Evolutionary conservation across 35 echinoderm and acorn worm species (phyloP), one percentile per base, ranked within the genome.

Genomic region (Nesometra sesokonis): DNA sequence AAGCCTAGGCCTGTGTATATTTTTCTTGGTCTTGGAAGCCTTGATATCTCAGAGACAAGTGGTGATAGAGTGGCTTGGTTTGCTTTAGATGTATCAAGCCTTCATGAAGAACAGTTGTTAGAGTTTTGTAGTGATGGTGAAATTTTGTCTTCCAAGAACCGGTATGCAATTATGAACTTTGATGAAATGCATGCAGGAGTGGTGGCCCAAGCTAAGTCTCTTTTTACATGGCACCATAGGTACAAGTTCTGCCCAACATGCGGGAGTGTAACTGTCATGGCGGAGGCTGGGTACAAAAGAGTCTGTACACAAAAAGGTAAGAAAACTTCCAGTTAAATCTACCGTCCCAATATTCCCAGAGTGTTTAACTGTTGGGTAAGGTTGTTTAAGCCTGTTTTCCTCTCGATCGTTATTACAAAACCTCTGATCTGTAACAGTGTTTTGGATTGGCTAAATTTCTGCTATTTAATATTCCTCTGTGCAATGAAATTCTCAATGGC

Each of bases 241-340:
- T 97, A 94, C 87, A 93, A 92, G 84, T 97, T 84, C 88, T 97
- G 95, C 79, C 92, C 95, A 46, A 97, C 92, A 13, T 97, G 95
- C 57, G 95, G 95, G 0, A 82, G 86, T 57, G 23, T 17, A 27
- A 94, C 88, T n/a, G 78, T 13, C 3, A 83, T 89, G 34, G 80
- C 88, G 80, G 95, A 97, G 27, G 95, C 92, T 35, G 95, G 95
- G 35, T 97, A 97, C 39, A 97, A 97, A 84, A 85, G 90, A 43
- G 83, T 36, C 3, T 97, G 95, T 86, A 35, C 85, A 84, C 94
- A 91, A 52, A 79, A 87, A 88, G 95, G 95, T 97, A 77, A 77
- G 34, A 34, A 31, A 11, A 78, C 38, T 7, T 43, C 38, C 4
- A 4, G 15, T 7, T 43, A 43, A 43, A 7, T 43, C 38, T 43